Evolutionary conservation across 1,140 invertebrate species (phyloP).

Genomic region (Maconellicoccus hirsutus): DNA sequence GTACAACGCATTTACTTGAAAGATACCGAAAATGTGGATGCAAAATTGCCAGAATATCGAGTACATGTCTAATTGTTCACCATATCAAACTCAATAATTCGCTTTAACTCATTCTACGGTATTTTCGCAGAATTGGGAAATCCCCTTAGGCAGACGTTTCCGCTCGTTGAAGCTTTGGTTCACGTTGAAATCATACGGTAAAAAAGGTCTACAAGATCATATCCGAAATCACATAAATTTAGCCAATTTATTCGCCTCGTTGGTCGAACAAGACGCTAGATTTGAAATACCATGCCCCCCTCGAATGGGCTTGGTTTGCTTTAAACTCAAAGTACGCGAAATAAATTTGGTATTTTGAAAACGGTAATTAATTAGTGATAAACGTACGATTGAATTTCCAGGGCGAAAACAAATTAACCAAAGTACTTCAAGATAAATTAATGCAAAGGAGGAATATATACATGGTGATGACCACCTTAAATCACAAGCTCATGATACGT

Average conservation of each 20-base stretch:
- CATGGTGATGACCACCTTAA: slow-evolving; percentile 61
- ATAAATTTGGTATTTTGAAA: too few species aligned
- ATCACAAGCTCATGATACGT: slow-evolving; percentile 60
- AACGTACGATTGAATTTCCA: slow-evolving; percentile 37
- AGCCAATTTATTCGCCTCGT: slow-evolving; percentile 61
- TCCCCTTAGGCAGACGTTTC: slow-evolving; percentile 79
- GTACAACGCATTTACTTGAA: slow-evolving; percentile 84
- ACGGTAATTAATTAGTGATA: too few species aligned
- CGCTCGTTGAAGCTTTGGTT: slow-evolving; percentile 92
- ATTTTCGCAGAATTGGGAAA: slow-evolving; percentile 76
- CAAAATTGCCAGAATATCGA: slow-evolving; percentile 68
- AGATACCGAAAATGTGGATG: slow-evolving; percentile 35
- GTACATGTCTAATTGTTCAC: slow-evolving; percentile 35
- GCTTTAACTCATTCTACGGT: too few species aligned
- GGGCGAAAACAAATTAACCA: slow-evolving; percentile 60
- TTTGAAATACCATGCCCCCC: slow-evolving; percentile 66
- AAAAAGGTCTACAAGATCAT: slow-evolving; percentile 62
- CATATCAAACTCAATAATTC: neutral
- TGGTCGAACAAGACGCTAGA: slow-evolving; percentile 53
- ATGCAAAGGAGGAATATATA: slow-evolving; percentile 70
- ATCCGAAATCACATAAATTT: slow-evolving; percentile 63
- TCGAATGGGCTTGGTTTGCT: slow-evolving; percentile 74
- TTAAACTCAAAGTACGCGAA: slow-evolving; percentile 69
- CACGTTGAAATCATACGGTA: slow-evolving; percentile 70
- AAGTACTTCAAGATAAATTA: slow-evolving; percentile 59